Conservation (phyloP, 1,140 invertebrate genomes). For the Drosophila sucinea region DNA sequence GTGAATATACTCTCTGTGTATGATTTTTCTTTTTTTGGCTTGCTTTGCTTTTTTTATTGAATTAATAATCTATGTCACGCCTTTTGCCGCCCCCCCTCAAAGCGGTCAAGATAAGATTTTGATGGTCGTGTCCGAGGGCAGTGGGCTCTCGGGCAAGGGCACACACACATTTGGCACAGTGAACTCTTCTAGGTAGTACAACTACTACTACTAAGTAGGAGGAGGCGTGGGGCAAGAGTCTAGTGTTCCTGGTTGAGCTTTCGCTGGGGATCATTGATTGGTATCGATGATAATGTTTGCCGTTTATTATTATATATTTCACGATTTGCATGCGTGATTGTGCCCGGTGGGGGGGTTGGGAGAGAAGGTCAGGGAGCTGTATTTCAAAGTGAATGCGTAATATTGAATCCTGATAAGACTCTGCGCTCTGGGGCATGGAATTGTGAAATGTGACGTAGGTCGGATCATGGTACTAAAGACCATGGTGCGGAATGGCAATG, state of each 20-base stretch:
- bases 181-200: slow-evolving; percentile 38
- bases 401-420: slow-evolving; percentile 48
- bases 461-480: slow-evolving; percentile 31
- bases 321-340: slow-evolving; percentile 60
- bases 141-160: slow-evolving; percentile 27
- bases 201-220: too few species aligned
- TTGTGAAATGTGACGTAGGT: slow-evolving; percentile 49
- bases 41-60: slow-evolving; percentile 31
- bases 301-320: slow-evolving; percentile 45
- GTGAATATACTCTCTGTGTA: slow-evolving; percentile 8
- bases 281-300: slow-evolving; percentile 32
- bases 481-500: slow-evolving; percentile 26
- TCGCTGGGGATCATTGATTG: slow-evolving; percentile 4
- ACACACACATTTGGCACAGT: slow-evolving; percentile 50
- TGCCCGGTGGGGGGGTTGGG: slow-evolving; percentile 23
- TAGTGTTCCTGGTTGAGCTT: neutral
- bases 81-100: slow-evolving; percentile 13
- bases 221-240: slow-evolving; percentile 26
- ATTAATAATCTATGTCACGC: slow-evolving; percentile 56
- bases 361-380: slow-evolving; percentile 42
- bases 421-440: slow-evolving; percentile 23
- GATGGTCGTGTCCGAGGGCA: slow-evolving; percentile 33
- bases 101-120: slow-evolving; percentile 50
- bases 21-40: slow-evolving; percentile 24
- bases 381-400: slow-evolving; percentile 50